phyloP scores from a whole-genome alignment of 2,113 vertebrate genomes.

The Aspiorhynchus laticeps region DNA sequence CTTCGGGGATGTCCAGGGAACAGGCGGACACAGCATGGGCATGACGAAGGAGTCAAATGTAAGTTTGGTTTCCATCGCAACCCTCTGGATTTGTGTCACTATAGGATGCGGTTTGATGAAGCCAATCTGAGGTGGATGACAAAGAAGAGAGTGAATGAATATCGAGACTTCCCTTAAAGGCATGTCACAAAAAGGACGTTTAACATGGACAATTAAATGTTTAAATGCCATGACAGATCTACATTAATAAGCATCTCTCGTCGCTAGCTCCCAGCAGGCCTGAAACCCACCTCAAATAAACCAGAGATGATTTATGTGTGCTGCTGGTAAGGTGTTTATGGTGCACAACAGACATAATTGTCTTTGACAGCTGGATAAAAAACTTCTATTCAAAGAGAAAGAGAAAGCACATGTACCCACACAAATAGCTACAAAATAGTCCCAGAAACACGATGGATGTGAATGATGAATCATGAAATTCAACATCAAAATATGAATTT shows the following conservation, averaged over 20 bases:
- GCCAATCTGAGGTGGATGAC: slow-evolving; percentile 77
- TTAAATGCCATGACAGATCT: neutral
- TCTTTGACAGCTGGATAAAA: slow-evolving; percentile 16
- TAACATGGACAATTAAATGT: neutral
- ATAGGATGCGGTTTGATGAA: slow-evolving; percentile 92
- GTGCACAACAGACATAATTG: slow-evolving; percentile 15
- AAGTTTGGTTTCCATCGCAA: slow-evolving; percentile 80
- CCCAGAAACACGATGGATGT: neutral
- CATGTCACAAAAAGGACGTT: neutral
- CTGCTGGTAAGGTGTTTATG: slow-evolving; percentile 22
- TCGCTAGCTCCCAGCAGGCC: neutral
- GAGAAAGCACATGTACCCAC: neutral
- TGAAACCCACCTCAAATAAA: slow-evolving; percentile 6
- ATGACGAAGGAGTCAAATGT: slow-evolving; percentile 85
- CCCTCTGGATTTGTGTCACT: slow-evolving; percentile 78
- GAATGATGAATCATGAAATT: neutral
- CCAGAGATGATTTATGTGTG: slow-evolving; percentile 29
- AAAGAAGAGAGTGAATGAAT: neutral
- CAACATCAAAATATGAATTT: neutral
- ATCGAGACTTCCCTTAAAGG: neutral
- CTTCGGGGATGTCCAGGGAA: slow-evolving; percentile 85
- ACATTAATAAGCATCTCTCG: slow-evolving; percentile 6
- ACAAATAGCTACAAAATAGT: neutral
- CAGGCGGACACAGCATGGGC: slow-evolving; percentile 90
- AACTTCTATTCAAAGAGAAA: neutral